phyloP scores from a whole-genome alignment of 2,113 vertebrate genomes.

The Kryptolebias marmoratus region DNA sequence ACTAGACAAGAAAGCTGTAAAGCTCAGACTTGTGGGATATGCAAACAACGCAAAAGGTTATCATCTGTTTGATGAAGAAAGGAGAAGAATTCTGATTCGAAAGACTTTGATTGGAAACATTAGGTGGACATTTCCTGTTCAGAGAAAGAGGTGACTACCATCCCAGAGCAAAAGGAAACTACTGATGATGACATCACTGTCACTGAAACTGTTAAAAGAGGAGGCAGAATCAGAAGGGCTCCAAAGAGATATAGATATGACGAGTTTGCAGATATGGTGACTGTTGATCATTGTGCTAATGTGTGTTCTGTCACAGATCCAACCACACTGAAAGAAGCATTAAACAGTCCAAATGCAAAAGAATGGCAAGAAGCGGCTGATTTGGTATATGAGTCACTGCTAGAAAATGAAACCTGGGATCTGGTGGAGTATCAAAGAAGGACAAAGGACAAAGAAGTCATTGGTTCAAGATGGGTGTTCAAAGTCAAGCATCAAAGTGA shows the following conservation, averaged over 20 bases:
- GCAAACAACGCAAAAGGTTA: not conserved
- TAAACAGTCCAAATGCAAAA: conserved; percentile 19
- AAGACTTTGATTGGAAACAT: not conserved
- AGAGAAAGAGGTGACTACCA: not conserved
- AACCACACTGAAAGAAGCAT: conserved; percentile 23
- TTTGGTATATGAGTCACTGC: conserved; percentile 39
- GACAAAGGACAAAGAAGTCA: conserved; percentile 10
- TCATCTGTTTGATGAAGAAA: not conserved
- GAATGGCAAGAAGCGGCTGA: conserved; percentile 41
- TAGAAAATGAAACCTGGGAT: conserved; percentile 44
- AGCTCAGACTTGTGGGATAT: conserved; percentile 6
- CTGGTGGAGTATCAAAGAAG: conserved; percentile 10
- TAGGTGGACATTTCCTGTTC: too few relatives aligned
- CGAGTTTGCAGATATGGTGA: too few relatives aligned
- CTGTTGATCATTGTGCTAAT: too few relatives aligned
- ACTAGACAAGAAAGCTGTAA: conserved; percentile 13
- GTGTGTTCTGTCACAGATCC: not conserved
- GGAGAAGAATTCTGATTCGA: not conserved
- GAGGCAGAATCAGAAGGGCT: not conserved
- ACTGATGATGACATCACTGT: not conserved
- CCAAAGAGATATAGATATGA: conserved; percentile 1
- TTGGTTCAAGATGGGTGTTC: conserved; percentile 33
- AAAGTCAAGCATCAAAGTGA: conserved; percentile 46
- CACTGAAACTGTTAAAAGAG: not conserved
- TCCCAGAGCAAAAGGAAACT: not conserved